These are phyloP conservation scores for Garra rufa DNA, from an alignment of 2,113 vertebrate genomes.

Conservation along the genomic window DNA sequence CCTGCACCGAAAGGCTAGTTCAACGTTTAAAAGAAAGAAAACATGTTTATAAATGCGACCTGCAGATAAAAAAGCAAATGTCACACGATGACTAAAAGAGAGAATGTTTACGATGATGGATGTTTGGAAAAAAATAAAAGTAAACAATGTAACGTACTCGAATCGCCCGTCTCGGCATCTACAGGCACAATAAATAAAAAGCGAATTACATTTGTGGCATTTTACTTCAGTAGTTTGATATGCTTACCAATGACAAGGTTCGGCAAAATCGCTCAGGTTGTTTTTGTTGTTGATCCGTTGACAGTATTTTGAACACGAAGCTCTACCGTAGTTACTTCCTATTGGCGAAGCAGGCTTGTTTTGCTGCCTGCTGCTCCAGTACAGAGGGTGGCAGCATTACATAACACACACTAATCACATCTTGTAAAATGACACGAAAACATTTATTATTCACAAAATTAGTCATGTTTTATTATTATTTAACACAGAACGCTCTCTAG, in stretches of 20 bases:
- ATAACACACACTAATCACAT: neutral
- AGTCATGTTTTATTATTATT: too few species aligned
- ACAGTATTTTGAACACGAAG: constrained; percentile 32
- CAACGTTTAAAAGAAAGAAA: neutral
- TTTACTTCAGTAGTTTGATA: constrained; percentile 8
- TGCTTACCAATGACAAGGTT: constrained; percentile 43
- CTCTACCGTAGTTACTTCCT: constrained; percentile 24
- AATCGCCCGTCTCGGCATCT: neutral
- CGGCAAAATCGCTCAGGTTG: constrained; percentile 31
- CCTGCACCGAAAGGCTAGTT: neutral
- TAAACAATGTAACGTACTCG: neutral
- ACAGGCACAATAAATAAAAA: neutral
- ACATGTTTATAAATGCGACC: neutral
- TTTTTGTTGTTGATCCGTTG: constrained; percentile 49
- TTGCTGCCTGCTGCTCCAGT: constrained; percentile 10
- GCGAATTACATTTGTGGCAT: constrained; percentile 6
- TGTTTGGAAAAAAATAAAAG: neutral
- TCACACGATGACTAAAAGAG: neutral
- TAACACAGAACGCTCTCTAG: too few species aligned
- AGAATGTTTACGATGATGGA: neutral
- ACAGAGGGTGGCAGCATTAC: constrained; percentile 13
- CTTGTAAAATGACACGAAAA: neutral
- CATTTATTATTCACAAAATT: neutral
- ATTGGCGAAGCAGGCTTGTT: constrained; percentile 22
- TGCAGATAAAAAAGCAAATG: neutral